Evolutionary conservation across 2,797 vertebrate genomes (phyloP).

Genomic region (Bradypus variegatus): DNA sequence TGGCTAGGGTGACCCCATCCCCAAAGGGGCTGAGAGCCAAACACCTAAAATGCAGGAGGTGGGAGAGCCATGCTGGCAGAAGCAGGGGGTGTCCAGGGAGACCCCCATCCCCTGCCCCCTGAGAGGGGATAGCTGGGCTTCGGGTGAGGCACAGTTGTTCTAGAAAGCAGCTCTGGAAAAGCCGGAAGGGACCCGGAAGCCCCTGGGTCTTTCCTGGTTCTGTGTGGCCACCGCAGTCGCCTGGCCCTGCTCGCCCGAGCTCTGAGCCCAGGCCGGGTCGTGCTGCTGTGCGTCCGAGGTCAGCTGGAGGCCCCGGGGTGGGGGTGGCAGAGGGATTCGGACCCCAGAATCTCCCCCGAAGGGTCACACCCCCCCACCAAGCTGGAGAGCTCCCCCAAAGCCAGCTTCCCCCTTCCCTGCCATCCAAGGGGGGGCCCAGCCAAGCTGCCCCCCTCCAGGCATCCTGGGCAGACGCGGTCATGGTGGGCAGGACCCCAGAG

Average conservation of each 20-base stretch:
- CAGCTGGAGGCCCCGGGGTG: neutral
- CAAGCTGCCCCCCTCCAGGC: neutral
- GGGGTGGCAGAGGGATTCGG: neutral
- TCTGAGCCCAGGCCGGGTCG: neutral
- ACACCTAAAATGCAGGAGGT: neutral
- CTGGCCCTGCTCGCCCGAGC: neutral
- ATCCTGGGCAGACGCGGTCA: too few species aligned
- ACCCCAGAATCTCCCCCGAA: neutral
- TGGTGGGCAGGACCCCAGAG: too few species aligned
- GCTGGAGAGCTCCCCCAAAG: neutral
- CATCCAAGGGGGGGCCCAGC: too few species aligned
- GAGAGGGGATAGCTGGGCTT: too few species aligned
- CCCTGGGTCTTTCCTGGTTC: too few species aligned
- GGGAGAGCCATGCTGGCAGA: neutral
- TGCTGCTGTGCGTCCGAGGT: too few species aligned
- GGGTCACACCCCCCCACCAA: too few species aligned
- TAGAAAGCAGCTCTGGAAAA: too few species aligned
- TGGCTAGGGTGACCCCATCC: fast-evolving
- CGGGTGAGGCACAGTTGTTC: neutral
- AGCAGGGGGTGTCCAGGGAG: too few species aligned
- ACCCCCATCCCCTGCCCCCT: too few species aligned
- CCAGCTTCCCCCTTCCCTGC: neutral
- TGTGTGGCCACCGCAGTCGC: fast-evolving
- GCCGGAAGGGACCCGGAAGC: too few species aligned
- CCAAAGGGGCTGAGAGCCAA: neutral